phyloP scores from a whole-genome alignment of 2,797 vertebrate genomes.

The Hephaestus fuliginosus region DNA sequence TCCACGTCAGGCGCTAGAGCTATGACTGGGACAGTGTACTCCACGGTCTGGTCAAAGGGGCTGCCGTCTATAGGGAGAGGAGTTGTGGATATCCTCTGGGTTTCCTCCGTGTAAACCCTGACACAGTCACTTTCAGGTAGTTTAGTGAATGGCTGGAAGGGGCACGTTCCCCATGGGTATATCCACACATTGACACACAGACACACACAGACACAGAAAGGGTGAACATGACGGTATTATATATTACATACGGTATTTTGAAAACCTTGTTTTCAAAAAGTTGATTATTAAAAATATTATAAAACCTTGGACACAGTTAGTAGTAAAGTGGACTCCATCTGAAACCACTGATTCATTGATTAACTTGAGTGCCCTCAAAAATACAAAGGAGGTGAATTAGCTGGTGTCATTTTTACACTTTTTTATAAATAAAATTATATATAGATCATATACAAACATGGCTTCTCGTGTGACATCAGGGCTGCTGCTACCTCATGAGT shows the following conservation, averaged over 20 bases:
- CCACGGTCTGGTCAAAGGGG: slow-evolving; percentile 11
- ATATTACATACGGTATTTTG: background rate
- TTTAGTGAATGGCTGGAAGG: slow-evolving; percentile 46
- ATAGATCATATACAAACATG: no score
- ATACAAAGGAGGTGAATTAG: background rate
- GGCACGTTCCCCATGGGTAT: slow-evolving; percentile 27
- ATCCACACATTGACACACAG: background rate
- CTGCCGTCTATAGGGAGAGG: background rate
- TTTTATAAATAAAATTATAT: no score
- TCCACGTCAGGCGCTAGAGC: background rate
- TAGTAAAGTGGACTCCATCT: background rate
- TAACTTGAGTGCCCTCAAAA: no score
- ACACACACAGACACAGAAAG: slow-evolving; percentile 26
- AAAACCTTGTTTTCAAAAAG: background rate
- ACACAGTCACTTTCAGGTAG: slow-evolving; percentile 60
- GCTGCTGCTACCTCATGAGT: no score
- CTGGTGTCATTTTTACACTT: background rate
- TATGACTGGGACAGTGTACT: slow-evolving; percentile 7
- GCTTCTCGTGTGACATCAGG: no score
- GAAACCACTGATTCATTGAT: background rate
- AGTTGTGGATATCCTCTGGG: background rate
- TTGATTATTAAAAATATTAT: background rate
- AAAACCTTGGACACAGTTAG: background rate
- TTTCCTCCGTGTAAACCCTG: slow-evolving; percentile 56
- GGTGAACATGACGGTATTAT: background rate